Evolutionary conservation across 2,888 invertebrate species (phyloP), one percentile per base, ranked within the genome.

Genomic region (Macrosiphum euphorbiae): DNA sequence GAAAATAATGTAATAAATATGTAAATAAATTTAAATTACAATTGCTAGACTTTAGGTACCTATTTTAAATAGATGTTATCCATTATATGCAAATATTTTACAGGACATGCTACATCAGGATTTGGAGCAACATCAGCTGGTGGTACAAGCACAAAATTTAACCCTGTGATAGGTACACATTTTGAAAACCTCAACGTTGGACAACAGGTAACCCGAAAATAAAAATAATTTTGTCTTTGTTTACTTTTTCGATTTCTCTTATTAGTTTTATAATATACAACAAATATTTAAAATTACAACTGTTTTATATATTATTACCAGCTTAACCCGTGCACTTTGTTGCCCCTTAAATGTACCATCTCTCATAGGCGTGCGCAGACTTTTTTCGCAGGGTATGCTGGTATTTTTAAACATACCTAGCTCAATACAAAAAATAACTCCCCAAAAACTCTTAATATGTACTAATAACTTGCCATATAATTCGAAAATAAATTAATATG

Each of bases 131-230:
- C 89, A 55, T 86, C 93, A 50, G 5, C 90, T 61, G 93, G 90
- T 61, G 90, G 93, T 61, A 98, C 98, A 0, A 97, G 97, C 0
- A 96, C 98, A 1, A 99, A 99, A 96, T 99, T 99, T 96, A 97
- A 97, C 95, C 98, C 98, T 0, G 97, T 98, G 0, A 97, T 97
- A 52, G 98, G 99, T 3, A 98, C 98, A n/a, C n/a, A n/a, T 96
- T 96, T 97, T 50, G 98, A 98, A 0, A 98, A 98, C 92, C 96
- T 99, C 8, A 99, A 99, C 96, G 98, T 99, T 84, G 96, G 96
- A 84, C 95, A 95, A 35, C 96, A 96, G 96, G 94, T 94, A 58
- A 92, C 24, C 58, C 41, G 11, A 26, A 88, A 35, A 41, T 7
- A 44, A 41, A 85, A 35, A 41, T 84, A 44, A 44, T 4, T 84